These are phyloP conservation scores for Eucera pruinosa DNA, from an alignment of 2,888 invertebrate genomes.

Conservation along the genomic window DNA sequence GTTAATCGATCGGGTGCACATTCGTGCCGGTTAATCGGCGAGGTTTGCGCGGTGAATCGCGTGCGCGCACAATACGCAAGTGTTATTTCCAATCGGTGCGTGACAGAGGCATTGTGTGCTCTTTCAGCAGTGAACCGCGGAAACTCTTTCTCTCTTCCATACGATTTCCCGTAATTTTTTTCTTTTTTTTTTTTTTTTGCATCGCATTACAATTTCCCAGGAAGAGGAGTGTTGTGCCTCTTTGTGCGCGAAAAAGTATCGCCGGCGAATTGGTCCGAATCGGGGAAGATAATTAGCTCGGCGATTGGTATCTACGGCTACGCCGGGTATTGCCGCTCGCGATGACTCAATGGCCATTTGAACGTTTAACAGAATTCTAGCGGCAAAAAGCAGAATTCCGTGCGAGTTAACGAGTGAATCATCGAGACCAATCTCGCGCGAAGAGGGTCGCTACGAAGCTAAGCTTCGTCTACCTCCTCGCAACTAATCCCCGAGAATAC, in stretches of 20 bases:
- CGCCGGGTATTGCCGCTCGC: slow-evolving; percentile 10
- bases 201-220: slow-evolving; percentile 9
- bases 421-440: slow-evolving; percentile 28
- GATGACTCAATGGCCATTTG: slow-evolving; percentile 48
- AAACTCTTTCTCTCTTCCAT: slow-evolving; percentile 18
- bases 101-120: slow-evolving; percentile 53
- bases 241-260: slow-evolving; percentile 66
- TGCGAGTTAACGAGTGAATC: slow-evolving; percentile 47
- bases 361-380: slow-evolving; percentile 44
- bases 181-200: slow-evolving; percentile 7
- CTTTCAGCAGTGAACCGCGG: slow-evolving; percentile 15
- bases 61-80: slow-evolving; percentile 8
- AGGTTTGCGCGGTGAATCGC: background rate
- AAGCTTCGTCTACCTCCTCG: background rate
- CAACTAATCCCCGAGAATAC: no score
- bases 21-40: slow-evolving; percentile 50
- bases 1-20: slow-evolving; percentile 32
- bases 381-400: slow-evolving; percentile 52
- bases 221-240: slow-evolving; percentile 65
- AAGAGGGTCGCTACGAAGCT: slow-evolving; percentile 7
- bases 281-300: no score
- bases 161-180: slow-evolving; percentile 2
- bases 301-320: slow-evolving; percentile 6
- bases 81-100: slow-evolving; percentile 46
- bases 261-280: no score